Percentiles rank a stretch among this genome's conserved stretches.
phyloP scores from a whole-genome alignment of 2,797 vertebrate species.

The Sebastes jordani region DNA sequence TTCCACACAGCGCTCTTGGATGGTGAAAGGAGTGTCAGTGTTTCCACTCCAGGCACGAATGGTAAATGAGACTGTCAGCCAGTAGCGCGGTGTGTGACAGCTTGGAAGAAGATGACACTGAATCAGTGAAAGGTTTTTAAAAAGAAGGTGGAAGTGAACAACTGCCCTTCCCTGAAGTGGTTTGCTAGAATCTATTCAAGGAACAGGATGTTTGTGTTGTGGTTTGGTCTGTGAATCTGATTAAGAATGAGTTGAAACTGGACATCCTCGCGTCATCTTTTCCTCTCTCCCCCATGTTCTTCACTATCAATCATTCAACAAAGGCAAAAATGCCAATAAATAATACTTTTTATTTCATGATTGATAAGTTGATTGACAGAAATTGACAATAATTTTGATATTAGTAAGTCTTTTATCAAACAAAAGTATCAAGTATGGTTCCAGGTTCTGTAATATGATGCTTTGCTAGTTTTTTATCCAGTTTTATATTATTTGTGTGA shows the following conservation, averaged over 20 bases:
- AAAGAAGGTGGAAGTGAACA: slow-evolving; percentile 45
- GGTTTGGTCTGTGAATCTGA: slow-evolving; percentile 1
- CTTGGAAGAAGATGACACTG: slow-evolving; percentile 39
- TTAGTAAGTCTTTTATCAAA: no score
- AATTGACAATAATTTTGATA: no score
- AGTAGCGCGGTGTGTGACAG: slow-evolving; percentile 20
- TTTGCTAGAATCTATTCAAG: slow-evolving; percentile 33
- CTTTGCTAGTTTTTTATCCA: no score
- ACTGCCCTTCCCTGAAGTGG: neutral
- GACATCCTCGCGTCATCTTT: neutral
- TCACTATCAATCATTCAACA: neutral
- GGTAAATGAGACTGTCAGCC: slow-evolving; percentile 36
- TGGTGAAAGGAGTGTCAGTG: slow-evolving; percentile 45
- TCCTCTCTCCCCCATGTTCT: neutral
- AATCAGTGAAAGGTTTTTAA: slow-evolving; percentile 28
- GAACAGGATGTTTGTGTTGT: slow-evolving; percentile 33
- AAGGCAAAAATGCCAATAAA: no score
- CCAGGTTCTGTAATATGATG: no score
- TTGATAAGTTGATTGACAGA: no score
- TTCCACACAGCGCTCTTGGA: slow-evolving; percentile 42
- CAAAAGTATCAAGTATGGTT: no score
- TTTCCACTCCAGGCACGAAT: slow-evolving; percentile 65
- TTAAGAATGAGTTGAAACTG: slow-evolving; percentile 12
- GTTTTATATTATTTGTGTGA: neutral
- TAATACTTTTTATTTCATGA: no score